phyloP scores from a whole-genome alignment of 2,797 vertebrate genomes.

The Sebastes alutus region DNA sequence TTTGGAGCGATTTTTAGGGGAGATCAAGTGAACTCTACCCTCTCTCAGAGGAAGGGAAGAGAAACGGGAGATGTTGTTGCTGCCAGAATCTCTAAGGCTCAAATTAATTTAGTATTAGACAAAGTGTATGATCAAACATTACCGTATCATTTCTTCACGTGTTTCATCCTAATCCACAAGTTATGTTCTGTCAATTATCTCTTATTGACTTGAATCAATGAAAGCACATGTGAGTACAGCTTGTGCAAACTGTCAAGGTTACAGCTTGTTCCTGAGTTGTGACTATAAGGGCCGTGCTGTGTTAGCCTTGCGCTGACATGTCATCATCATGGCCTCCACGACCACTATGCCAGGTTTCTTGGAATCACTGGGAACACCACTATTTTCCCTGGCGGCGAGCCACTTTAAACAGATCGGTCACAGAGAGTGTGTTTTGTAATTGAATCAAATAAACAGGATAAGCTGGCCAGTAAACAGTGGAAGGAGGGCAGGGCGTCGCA shows the following conservation, averaged over 20 bases:
- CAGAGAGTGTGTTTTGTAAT: conserved; percentile 74
- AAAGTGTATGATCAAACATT: conserved; percentile 30
- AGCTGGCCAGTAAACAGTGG: conserved; percentile 63
- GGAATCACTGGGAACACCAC: conserved; percentile 68
- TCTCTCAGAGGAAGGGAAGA: conserved; percentile 61
- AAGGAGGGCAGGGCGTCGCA: conserved; percentile 46
- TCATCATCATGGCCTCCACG: conserved; percentile 70
- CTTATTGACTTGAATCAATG: conserved; percentile 37
- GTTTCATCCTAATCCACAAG: conserved; percentile 36
- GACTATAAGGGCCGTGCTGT: conserved; percentile 44
- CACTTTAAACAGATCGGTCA: conserved; percentile 69
- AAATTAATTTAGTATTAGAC: conserved; percentile 45
- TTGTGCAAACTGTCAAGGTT: conserved; percentile 63
- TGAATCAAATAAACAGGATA: conserved; percentile 73
- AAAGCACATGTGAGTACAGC: conserved; percentile 47
- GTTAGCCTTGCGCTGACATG: conserved; percentile 73
- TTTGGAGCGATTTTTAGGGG: conserved; percentile 66
- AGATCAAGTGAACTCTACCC: conserved; percentile 72
- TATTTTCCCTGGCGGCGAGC: conserved; percentile 68
- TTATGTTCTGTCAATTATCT: conserved; percentile 48
- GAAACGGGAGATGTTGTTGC: conserved; percentile 30
- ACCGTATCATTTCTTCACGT: conserved; percentile 29
- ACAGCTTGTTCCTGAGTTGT: conserved; percentile 62
- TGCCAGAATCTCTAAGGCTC: conserved; percentile 51
- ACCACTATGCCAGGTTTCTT: conserved; percentile 63